Evolutionary conservation across 2,888 invertebrate genomes (phyloP).

Genomic region (Bimastos eiseni): DNA sequence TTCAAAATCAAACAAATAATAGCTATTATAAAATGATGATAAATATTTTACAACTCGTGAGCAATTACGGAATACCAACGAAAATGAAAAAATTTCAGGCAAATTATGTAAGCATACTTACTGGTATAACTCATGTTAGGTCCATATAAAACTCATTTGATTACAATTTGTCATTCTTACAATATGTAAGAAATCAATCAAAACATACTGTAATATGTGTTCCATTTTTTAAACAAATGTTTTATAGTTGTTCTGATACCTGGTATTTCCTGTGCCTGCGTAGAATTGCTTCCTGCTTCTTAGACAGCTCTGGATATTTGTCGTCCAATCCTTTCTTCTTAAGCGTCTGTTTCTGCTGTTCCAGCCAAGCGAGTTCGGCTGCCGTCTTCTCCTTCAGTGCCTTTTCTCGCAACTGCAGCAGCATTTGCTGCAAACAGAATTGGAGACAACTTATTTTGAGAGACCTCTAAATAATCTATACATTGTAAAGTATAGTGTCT

Average conservation of each 20-base stretch:
- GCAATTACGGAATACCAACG: too few species aligned
- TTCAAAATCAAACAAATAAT: neutral
- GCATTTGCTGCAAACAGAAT: conserved; percentile 64
- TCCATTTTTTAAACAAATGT: neutral
- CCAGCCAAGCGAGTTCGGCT: conserved; percentile 70
- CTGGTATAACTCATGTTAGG: neutral
- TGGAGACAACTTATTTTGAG: neutral
- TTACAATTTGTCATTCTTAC: neutral
- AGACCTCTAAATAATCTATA: neutral
- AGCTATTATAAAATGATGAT: neutral
- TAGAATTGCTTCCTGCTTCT: conserved; percentile 18
- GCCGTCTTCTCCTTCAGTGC: conserved; percentile 72
- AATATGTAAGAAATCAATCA: neutral
- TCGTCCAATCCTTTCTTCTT: conserved; percentile 68
- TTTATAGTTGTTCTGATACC: conserved; percentile 17
- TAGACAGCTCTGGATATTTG: conserved; percentile 62
- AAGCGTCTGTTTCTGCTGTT: conserved; percentile 70
- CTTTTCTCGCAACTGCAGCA: conserved; percentile 72
- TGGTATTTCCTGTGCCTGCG: conserved; percentile 28
- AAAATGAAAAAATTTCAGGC: neutral
- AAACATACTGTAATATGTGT: neutral
- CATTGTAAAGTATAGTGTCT: neutral
- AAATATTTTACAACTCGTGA: neutral
- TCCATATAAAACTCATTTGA: neutral
- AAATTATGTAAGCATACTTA: neutral